These are phyloP conservation scores for Nymphalis io DNA, from an alignment of 1,140 invertebrate species.

Conservation along the genomic window DNA sequence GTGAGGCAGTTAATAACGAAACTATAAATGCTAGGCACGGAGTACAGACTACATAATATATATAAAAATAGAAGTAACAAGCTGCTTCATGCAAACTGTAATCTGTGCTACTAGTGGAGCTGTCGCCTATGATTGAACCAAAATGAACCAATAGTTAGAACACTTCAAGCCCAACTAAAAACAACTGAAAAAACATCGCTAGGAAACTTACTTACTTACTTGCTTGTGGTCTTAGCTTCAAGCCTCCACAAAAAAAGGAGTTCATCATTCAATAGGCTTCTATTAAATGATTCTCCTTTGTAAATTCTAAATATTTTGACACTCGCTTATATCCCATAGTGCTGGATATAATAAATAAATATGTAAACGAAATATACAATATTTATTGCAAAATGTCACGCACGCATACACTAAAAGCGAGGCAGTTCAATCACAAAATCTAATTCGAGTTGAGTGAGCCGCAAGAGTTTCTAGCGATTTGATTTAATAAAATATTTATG, in stretches of 20 bases:
- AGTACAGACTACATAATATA: not conserved
- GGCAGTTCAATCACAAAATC: slow-evolving; percentile 41
- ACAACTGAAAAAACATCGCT: too few species aligned
- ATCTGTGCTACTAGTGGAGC: too few species aligned
- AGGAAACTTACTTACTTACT: too few species aligned
- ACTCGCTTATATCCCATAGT: slow-evolving; percentile 14
- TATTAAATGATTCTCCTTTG: too few species aligned
- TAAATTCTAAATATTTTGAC: too few species aligned
- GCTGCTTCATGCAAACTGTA: too few species aligned
- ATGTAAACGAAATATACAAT: slow-evolving; percentile 29
- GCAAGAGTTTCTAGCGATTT: slow-evolving; percentile 37
- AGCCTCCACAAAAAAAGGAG: too few species aligned
- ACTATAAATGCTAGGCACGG: not conserved
- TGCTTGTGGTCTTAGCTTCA: too few species aligned
- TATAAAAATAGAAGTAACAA: not conserved
- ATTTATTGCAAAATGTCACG: slow-evolving; percentile 35
- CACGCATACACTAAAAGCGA: slow-evolving; percentile 33
- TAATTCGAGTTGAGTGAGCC: slow-evolving; percentile 38
- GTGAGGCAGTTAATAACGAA: not conserved
- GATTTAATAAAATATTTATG: slow-evolving; percentile 35
- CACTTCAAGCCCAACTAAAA: too few species aligned
- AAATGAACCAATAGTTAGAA: too few species aligned
- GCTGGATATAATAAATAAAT: slow-evolving; percentile 30
- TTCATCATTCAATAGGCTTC: too few species aligned
- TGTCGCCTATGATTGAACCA: too few species aligned